Evolutionary conservation across 2,113 vertebrate species (phyloP).

Genomic region (Callocephalon fimbriatum): DNA sequence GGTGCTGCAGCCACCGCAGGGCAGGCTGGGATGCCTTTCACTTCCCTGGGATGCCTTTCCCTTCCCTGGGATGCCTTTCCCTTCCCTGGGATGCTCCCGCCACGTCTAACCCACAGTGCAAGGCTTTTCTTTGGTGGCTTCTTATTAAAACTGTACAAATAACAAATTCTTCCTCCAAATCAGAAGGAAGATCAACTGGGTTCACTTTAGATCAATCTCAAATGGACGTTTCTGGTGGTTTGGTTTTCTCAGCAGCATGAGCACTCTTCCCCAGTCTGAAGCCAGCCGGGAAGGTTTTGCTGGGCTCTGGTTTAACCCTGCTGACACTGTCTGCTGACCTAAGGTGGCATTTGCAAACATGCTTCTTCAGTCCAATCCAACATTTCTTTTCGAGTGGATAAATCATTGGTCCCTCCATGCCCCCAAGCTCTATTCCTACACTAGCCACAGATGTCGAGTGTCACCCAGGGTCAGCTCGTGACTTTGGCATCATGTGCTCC

Average conservation of each 20-base stretch:
- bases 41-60: not conserved
- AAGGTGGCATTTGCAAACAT: not conserved
- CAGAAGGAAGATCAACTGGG: not conserved
- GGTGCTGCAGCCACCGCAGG: not conserved
- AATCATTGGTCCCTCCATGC: not conserved
- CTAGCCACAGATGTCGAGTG: not conserved
- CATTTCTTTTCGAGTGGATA: not conserved
- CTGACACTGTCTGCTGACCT: not conserved
- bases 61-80: not conserved
- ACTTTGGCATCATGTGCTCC: not conserved
- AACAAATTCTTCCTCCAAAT: not conserved
- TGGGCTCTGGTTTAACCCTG: not conserved
- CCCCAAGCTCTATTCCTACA: not conserved
- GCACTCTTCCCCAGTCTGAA: not conserved
- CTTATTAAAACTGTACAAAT: constrained; percentile 3
- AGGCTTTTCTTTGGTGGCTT: not conserved
- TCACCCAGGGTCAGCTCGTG: not conserved
- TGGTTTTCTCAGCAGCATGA: not conserved
- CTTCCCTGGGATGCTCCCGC: not conserved
- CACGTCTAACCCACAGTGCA: not conserved
- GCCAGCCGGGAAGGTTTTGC: not conserved
- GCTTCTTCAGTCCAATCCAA: not conserved
- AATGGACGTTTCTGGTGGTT: rapidly evolving
- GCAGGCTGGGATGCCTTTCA: not conserved
- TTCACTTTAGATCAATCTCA: not conserved